Percentiles rank a stretch among this genome's conserved stretches.
Conservation (phyloP, 2,113 vertebrate species). For the Pterophyllum scalare region DNA sequence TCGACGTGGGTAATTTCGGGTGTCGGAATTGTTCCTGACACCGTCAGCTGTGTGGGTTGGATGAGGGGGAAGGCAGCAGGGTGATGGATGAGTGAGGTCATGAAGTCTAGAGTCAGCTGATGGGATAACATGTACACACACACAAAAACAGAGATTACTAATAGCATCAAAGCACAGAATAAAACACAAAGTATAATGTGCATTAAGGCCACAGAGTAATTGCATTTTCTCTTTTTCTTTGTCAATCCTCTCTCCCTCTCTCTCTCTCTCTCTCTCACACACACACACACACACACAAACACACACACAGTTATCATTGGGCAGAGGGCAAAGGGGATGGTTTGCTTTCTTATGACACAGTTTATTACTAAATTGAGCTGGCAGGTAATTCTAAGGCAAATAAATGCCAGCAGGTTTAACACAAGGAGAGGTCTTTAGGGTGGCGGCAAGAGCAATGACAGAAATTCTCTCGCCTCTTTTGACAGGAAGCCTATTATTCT, state of each 20-base stretch:
- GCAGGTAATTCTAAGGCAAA: constrained; percentile 89
- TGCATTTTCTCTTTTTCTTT: neutral
- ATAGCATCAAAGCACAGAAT: constrained; percentile 5
- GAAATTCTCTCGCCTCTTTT: constrained; percentile 72
- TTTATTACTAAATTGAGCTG: constrained; percentile 85
- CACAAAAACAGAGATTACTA: neutral
- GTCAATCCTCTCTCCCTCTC: neutral
- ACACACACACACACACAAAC: constrained; percentile 25
- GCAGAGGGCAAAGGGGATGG: constrained; percentile 76
- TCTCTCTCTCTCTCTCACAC: neutral
- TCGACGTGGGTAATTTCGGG: constrained; percentile 71
- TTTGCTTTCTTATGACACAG: constrained; percentile 95
- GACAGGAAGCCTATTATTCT: constrained; percentile 82
- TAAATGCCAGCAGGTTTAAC: constrained; percentile 83
- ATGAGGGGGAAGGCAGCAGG: constrained; percentile 4
- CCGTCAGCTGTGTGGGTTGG: constrained; percentile 29
- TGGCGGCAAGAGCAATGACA: constrained; percentile 64
- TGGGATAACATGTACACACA: constrained; percentile 70
- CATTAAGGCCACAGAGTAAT: neutral
- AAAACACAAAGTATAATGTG: constrained; percentile 10
- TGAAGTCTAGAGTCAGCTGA: constrained; percentile 80
- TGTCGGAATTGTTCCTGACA: constrained; percentile 68
- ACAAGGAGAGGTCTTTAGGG: constrained; percentile 74
- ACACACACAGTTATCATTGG: constrained; percentile 53
- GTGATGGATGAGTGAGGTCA: constrained; percentile 72